Conservation (phyloP, 2,113 vertebrate genomes). For the Plecturocebus donacophilus region DNA sequence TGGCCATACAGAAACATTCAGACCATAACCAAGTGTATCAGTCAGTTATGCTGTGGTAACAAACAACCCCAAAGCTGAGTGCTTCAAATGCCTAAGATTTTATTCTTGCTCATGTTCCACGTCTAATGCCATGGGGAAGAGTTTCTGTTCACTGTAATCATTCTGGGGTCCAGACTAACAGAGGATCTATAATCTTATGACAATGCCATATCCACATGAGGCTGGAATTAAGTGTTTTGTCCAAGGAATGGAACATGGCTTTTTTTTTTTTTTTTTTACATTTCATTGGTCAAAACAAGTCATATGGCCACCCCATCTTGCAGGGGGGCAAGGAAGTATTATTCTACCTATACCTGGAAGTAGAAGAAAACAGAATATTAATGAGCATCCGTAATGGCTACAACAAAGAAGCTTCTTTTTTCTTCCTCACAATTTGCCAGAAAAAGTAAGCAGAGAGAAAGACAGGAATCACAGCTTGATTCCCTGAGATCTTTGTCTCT, state of each 20-base stretch:
- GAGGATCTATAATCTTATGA: neutral
- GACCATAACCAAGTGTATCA: no score
- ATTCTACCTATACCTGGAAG: neutral
- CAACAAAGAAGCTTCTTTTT: neutral
- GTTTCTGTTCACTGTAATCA: neutral
- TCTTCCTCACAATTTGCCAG: neutral
- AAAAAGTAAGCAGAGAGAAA: neutral
- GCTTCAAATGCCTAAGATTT: neutral
- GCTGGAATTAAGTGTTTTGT: neutral
- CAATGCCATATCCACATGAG: fast-evolving
- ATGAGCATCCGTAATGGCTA: neutral
- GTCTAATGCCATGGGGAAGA: neutral
- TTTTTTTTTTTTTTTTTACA: neutral
- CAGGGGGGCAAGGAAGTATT: neutral
- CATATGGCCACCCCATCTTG: neutral
- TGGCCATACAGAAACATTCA: neutral
- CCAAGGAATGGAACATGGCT: fast-evolving
- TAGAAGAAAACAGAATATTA: neutral
- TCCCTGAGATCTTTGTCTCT: neutral
- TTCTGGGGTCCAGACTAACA: neutral
- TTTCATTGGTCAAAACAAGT: neutral
- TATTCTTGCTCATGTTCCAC: neutral
- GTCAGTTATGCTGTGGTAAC: neutral
- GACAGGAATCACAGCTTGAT: neutral
- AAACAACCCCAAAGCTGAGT: neutral